A percentile compares a stretch with the other conserved stretches of the same genome.
phyloP scores from a whole-genome alignment of 1,140 invertebrate species.

The Antheraea mylitta region DNA sequence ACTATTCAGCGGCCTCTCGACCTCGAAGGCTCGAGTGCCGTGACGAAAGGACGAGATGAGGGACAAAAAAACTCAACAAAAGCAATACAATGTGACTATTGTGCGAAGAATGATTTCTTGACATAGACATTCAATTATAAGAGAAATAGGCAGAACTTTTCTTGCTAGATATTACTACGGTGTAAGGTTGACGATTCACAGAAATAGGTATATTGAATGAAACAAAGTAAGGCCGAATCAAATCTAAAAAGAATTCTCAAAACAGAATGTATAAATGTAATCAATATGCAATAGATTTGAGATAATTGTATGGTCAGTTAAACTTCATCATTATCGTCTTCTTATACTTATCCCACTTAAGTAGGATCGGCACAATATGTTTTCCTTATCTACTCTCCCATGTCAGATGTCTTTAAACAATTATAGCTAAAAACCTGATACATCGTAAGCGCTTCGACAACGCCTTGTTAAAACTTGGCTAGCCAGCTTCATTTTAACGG shows the following conservation, averaged over 20 bases:
- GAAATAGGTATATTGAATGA: not conserved
- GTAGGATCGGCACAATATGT: too few species aligned
- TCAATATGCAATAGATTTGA: not conserved
- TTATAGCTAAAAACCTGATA: too few species aligned
- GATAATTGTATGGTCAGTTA: not conserved
- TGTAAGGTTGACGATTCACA: not conserved
- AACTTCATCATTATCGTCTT: not conserved
- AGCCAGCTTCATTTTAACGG: too few species aligned
- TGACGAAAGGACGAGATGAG: conserved; percentile 39
- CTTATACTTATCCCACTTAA: too few species aligned
- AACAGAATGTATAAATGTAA: not conserved
- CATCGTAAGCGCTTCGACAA: too few species aligned
- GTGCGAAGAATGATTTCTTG: conserved; percentile 25
- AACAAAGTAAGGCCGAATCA: not conserved
- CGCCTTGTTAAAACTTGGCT: too few species aligned
- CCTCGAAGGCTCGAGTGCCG: conserved; percentile 36
- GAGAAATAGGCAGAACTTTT: conserved; percentile 1
- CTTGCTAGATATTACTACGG: not conserved
- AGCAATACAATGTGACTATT: conserved; percentile 25
- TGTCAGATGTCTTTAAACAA: too few species aligned
- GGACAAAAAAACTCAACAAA: conserved; percentile 32
- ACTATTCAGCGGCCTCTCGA: conserved; percentile 34
- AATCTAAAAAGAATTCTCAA: not conserved
- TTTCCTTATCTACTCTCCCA: too few species aligned
- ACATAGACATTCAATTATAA: conserved; percentile 16